Conservation (phyloP, 2,113 vertebrate genomes). For the Eublepharis macularius region DNA sequence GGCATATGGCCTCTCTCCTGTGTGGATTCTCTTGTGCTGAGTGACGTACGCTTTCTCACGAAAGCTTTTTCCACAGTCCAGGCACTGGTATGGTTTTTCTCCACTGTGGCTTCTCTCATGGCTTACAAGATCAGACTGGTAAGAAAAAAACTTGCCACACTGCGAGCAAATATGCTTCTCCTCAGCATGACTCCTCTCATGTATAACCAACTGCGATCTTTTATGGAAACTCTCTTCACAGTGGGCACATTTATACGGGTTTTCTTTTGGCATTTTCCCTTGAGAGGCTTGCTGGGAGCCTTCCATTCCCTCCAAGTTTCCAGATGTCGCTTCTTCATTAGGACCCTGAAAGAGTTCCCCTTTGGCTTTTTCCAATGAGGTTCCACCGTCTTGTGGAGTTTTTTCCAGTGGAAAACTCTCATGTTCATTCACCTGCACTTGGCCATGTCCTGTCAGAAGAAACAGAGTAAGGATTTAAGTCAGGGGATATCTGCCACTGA, state of each 20-base stretch:
- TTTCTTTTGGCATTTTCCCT: not conserved
- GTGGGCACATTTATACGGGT: not conserved
- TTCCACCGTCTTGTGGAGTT: not conserved
- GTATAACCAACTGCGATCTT: conserved; percentile 32
- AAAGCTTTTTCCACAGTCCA: conserved; percentile 55
- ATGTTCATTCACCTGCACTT: not conserved
- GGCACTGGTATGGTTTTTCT: conserved; percentile 57
- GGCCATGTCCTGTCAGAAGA: not conserved
- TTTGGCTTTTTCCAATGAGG: not conserved
- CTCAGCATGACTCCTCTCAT: conserved; percentile 29
- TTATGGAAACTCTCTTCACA: conserved; percentile 21
- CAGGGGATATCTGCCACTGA: not conserved
- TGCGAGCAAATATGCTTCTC: conserved; percentile 36
- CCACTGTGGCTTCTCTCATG: conserved; percentile 54
- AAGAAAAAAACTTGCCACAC: conserved; percentile 42
- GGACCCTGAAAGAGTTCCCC: not conserved
- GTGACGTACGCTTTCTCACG: conserved; percentile 39
- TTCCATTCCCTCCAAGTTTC: not conserved
- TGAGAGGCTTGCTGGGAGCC: not conserved
- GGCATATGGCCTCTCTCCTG: conserved; percentile 52
- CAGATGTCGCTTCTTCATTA: not conserved
- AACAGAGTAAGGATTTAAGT: not conserved
- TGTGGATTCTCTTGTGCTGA: conserved; percentile 56
- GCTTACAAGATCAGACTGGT: conserved; percentile 26
- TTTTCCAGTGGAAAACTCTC: not conserved